Evolutionary conservation across 2,888 invertebrate species (phyloP).

Genomic region (Rhamphomyia laevipes): DNA sequence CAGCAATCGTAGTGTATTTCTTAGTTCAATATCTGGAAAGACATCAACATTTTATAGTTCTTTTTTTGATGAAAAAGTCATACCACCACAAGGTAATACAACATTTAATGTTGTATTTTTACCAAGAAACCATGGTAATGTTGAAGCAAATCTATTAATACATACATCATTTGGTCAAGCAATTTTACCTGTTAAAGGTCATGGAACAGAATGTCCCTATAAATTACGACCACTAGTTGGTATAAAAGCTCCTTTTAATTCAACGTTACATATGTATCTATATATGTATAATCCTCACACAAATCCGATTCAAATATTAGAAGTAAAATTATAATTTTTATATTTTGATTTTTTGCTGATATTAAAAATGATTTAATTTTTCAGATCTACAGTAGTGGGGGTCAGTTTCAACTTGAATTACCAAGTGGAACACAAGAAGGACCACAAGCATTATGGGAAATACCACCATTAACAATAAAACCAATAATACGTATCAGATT

Average conservation of each 20-base stretch:
- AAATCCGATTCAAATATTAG: conserved; percentile 69
- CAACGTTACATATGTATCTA: conserved; percentile 78
- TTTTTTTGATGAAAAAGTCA: conserved; percentile 91
- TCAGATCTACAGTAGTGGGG: conserved; percentile 74
- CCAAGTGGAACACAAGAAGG: conserved; percentile 67
- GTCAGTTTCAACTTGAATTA: conserved; percentile 78
- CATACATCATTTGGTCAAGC: conserved; percentile 90
- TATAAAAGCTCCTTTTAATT: conserved; percentile 82
- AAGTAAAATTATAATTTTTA: conserved; percentile 39
- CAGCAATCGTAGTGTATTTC: conserved; percentile 73
- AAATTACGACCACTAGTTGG: conserved; percentile 82
- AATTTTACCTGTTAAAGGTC: conserved; percentile 73
- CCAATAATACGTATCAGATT: conserved; percentile 79
- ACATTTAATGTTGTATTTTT: conserved; percentile 93
- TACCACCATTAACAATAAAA: conserved; percentile 79
- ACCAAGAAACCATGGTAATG: conserved; percentile 79
- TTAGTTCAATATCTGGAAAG: conserved; percentile 88
- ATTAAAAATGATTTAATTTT: too few species aligned
- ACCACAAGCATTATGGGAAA: conserved; percentile 75
- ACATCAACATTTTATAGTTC: conserved; percentile 94
- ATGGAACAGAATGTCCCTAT: conserved; percentile 83
- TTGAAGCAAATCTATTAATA: conserved; percentile 79
- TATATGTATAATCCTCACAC: conserved; percentile 91
- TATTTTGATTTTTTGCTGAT: too few species aligned
- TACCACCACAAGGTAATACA: conserved; percentile 84